Percentiles rank a stretch among this genome's conserved stretches.
Evolutionary conservation across 2,797 vertebrate species (phyloP).

Genomic region (Pseudochirops corinnae): DNA sequence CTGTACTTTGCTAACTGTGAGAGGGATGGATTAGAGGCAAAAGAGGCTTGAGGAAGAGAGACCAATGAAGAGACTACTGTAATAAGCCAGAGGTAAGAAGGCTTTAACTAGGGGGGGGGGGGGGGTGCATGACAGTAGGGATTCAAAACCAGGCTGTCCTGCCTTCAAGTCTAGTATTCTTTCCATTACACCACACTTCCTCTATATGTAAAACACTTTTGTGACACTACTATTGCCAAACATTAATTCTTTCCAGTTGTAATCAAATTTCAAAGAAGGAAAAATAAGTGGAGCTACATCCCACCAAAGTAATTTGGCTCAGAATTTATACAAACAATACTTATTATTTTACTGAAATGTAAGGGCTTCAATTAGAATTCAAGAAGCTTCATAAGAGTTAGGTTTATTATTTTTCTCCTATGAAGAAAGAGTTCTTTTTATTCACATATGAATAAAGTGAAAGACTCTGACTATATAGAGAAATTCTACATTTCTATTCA

Average conservation of each 20-base stretch:
- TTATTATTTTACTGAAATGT: slow-evolving; percentile 13
- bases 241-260: background rate
- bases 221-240: background rate
- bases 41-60: background rate
- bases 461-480: slow-evolving; percentile 72
- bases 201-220: background rate
- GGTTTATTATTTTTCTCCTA: slow-evolving; percentile 53
- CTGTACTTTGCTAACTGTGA: background rate
- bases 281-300: background rate
- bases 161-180: background rate
- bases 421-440: slow-evolving; percentile 80
- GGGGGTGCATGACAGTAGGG: background rate
- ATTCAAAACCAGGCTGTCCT: background rate
- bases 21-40: background rate
- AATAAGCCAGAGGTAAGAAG: background rate
- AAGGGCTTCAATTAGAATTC: slow-evolving; percentile 55
- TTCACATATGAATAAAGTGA: slow-evolving; percentile 75
- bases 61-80: background rate
- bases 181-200: background rate
- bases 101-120: background rate
- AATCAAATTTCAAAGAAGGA: slow-evolving; percentile 38
- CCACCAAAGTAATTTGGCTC: background rate
- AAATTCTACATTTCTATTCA: slow-evolving; percentile 76
- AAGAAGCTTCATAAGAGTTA: slow-evolving; percentile 66
- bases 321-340: background rate